A percentile compares a stretch with the other conserved stretches of the same genome.
phyloP scores from a whole-genome alignment of 2,888 invertebrate genomes.

The Folsomia candida region DNA sequence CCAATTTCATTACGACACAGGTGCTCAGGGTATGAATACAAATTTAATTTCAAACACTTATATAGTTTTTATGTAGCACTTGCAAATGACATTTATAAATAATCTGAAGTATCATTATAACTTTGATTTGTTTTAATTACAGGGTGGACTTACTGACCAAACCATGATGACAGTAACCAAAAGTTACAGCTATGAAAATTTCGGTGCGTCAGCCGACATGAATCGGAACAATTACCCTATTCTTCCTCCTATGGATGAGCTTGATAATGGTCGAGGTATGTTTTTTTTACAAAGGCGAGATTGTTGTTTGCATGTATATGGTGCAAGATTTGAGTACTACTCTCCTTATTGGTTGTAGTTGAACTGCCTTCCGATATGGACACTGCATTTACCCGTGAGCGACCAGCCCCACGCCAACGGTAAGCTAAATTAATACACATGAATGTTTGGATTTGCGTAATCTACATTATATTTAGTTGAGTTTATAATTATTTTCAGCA shows the following conservation, averaged over 20 bases:
- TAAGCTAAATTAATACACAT: not conserved
- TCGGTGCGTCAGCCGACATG: conserved; percentile 36
- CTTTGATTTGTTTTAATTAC: not conserved
- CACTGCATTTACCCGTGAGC: not conserved
- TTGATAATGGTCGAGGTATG: not conserved
- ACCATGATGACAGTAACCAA: conserved; percentile 33
- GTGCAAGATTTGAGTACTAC: not conserved
- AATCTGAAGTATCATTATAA: not conserved
- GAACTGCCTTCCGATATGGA: not conserved
- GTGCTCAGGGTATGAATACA: conserved; percentile 38
- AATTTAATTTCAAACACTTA: conserved; percentile 3
- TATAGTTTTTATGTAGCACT: too few species aligned
- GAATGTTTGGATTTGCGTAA: too few species aligned
- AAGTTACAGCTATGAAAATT: conserved; percentile 32
- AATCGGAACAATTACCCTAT: conserved; percentile 28
- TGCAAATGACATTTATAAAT: too few species aligned
- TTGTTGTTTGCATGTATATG: too few species aligned
- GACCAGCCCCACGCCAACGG: not conserved
- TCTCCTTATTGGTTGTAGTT: too few species aligned
- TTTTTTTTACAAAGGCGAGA: too few species aligned
- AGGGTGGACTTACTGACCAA: conserved; percentile 35
- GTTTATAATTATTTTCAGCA: not conserved
- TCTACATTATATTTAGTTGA: not conserved
- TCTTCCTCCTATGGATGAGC: not conserved
- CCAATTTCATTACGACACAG: conserved; percentile 37